Evolutionary conservation across 2,797 vertebrate genomes (phyloP), one percentile per base, ranked within the genome.

Genomic region (Hypotaenidia philippensis): DNA sequence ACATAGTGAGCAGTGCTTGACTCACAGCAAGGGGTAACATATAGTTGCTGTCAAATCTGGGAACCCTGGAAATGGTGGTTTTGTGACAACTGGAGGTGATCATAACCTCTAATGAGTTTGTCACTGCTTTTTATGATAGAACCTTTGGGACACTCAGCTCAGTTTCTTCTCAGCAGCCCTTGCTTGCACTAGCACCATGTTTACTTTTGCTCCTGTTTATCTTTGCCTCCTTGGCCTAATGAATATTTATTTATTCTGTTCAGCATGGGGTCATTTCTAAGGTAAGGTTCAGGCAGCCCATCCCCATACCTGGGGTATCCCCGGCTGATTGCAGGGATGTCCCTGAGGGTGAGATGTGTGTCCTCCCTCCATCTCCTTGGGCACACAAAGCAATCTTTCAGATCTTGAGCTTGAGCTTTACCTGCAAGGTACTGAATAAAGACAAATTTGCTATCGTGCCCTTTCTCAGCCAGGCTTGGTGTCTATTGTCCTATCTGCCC

Each of bases 291-390:
- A 76, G 31, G 34, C 9, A 72, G 8, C 6, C 59, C 34, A 32
- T 40, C 47, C 2, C 0, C 44, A 14, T 44, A 18, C 34, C n/a
- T 55, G 0, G 0, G 25, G 6, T 47, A 47, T 53, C 25, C 22
- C 27, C 4, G 3, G 16, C 34, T 89, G 53, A 61, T 34, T 13
- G 21, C 70, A 75, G n/a, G 4, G 18, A 38, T 49, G n/a, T n/a
- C 65, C 4, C 45, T 22, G 4, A 27, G 16, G 71, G 8, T 40
- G 38, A 74, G 15, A 15, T 2, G 2, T 29, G 45, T 41, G 10
- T 23, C 26, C 18, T 85, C 16, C n/a, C 15, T 77, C 13, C 11
- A 50, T 19, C 36, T 90, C 41, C 65, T 75, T 1, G 3, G 19
- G n/a, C 55, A 84, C 50, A 27, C 5, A 7, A 65, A 86, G 32